These are phyloP conservation scores for Recurvirostra avosetta DNA, from an alignment of 2,113 vertebrate genomes.

Conservation along the genomic window DNA sequence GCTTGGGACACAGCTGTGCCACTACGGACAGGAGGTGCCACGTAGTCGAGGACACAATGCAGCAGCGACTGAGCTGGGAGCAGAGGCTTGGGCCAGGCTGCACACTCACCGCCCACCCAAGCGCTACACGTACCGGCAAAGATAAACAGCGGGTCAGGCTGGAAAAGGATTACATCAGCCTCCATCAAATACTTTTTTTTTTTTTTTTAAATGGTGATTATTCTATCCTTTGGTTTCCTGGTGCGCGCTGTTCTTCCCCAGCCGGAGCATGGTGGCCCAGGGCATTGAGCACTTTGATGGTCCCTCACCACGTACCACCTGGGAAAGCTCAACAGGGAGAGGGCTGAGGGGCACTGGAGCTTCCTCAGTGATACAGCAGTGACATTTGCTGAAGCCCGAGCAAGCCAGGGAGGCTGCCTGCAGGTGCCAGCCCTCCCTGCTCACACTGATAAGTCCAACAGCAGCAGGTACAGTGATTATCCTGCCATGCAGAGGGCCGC, in stretches of 20 bases:
- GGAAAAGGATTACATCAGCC: neutral
- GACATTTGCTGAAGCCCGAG: neutral
- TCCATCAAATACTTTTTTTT: neutral
- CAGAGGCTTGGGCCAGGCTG: neutral
- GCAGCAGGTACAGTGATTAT: neutral
- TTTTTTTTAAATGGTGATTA: neutral
- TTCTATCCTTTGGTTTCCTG: neutral
- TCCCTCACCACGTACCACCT: neutral
- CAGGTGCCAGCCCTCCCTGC: neutral
- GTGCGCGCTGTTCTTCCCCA: neutral
- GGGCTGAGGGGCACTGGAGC: neutral
- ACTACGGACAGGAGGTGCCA: neutral
- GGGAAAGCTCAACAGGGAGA: neutral
- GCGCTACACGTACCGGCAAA: neutral
- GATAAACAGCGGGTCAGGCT: neutral
- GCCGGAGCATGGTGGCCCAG: neutral
- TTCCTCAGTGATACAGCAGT: neutral
- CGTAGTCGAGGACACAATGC: rapidly evolving
- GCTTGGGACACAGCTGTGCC: neutral
- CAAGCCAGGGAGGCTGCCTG: neutral
- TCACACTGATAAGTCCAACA: neutral
- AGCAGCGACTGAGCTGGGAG: too few relatives aligned
- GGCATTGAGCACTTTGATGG: neutral
- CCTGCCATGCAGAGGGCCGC: neutral
- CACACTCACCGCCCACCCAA: neutral